Percentiles rank a stretch among this genome's conserved stretches.
Conservation (phyloP, 2,797 vertebrate species). For the Chanos chanos region DNA sequence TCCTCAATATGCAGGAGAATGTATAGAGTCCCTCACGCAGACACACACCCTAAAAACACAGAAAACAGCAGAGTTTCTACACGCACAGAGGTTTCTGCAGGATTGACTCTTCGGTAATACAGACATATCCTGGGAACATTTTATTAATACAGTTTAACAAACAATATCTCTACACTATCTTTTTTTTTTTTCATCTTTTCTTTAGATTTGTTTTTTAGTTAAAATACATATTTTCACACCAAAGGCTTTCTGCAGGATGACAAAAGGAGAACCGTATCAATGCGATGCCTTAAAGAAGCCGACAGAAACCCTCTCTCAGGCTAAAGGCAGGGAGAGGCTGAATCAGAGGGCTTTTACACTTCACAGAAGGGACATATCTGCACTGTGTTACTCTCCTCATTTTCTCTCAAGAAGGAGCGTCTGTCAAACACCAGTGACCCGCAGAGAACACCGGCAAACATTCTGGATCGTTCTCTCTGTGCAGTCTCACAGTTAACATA, state of each 20-base stretch:
- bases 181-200: slow-evolving; percentile 3
- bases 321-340: no score
- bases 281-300: no score
- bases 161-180: slow-evolving; percentile 31
- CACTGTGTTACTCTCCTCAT: not conserved
- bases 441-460: slow-evolving; percentile 1
- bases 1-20: no score
- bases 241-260: slow-evolving; percentile 37
- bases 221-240: slow-evolving; percentile 45
- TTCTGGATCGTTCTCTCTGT: not conserved
- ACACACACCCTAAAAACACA: slow-evolving; percentile 11
- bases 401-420: not conserved
- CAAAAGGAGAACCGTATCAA: no score
- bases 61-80: slow-evolving; percentile 2
- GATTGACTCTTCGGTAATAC: no score
- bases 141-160: slow-evolving; percentile 33
- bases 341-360: slow-evolving; percentile 32
- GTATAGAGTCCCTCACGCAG: slow-evolving; percentile 16
- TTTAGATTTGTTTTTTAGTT: slow-evolving; percentile 12
- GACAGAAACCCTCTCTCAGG: no score
- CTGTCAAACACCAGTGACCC: slow-evolving; percentile 14
- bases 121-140: slow-evolving; percentile 39
- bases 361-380: slow-evolving; percentile 11
- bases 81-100: slow-evolving; percentile 15
- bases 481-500: slow-evolving; percentile 15